Conservation (phyloP, 2,797 vertebrate genomes). For the Natrix natrix region DNA sequence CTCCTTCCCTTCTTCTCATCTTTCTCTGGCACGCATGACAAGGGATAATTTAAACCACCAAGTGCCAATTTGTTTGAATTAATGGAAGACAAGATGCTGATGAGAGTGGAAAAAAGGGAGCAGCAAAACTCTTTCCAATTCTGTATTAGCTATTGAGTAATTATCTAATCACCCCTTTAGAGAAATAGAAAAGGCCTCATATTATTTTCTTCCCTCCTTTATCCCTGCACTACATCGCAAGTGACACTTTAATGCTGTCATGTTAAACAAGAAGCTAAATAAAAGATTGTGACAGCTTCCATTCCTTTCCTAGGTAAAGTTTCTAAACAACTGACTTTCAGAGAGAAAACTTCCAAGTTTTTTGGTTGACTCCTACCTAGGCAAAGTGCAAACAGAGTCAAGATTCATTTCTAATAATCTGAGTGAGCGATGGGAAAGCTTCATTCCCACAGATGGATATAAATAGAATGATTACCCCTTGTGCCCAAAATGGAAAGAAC, state of each 20-base stretch:
- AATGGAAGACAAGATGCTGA: slow-evolving; percentile 54
- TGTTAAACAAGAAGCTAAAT: slow-evolving; percentile 5
- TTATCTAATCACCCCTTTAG: slow-evolving; percentile 42
- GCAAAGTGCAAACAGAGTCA: neutral
- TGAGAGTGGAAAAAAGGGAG: slow-evolving; percentile 43
- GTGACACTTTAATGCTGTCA: slow-evolving; percentile 5
- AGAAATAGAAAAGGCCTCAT: slow-evolving; percentile 25
- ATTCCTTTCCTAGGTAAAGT: neutral
- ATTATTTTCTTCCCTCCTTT: neutral
- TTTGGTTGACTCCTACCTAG: neutral
- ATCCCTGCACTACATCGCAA: rapidly evolving
- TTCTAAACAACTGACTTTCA: neutral
- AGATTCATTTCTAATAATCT: neutral
- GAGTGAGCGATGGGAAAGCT: neutral
- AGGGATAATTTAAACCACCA: slow-evolving; percentile 54
- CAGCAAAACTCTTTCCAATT: slow-evolving; percentile 34
- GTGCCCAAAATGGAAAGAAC: neutral
- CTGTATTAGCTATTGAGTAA: slow-evolving; percentile 48
- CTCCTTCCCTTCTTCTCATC: neutral
- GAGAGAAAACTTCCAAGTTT: neutral
- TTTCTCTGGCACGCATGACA: neutral
- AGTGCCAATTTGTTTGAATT: slow-evolving; percentile 60
- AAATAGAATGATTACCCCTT: neutral
- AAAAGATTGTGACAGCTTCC: rapidly evolving
- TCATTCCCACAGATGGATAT: neutral